Conservation (phyloP, 2,888 invertebrate genomes). For the Rhagonycha fulva region DNA sequence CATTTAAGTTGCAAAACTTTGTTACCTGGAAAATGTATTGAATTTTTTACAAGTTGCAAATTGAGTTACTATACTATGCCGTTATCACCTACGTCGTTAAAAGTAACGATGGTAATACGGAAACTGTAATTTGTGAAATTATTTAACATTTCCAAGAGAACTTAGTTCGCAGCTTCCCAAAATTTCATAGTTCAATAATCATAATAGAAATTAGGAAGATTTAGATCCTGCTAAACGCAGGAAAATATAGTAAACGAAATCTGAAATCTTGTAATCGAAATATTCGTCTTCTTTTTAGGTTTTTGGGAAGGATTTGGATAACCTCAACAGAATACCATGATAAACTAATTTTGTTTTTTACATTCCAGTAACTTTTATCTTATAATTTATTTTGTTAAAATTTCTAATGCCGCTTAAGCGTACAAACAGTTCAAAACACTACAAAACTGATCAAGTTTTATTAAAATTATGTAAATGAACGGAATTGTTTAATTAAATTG, state of each 20-base stretch:
- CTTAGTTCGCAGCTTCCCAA: background rate
- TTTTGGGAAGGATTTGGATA: background rate
- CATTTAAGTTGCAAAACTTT: background rate
- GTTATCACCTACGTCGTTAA: background rate
- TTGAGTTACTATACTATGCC: background rate
- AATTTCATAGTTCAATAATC: background rate
- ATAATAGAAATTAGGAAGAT: background rate
- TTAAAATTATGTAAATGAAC: background rate
- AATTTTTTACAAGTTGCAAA: background rate
- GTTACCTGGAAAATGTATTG: background rate
- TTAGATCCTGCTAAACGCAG: background rate
- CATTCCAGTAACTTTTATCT: background rate
- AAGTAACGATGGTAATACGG: background rate
- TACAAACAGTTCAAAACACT: background rate
- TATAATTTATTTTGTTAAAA: background rate
- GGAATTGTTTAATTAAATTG: background rate
- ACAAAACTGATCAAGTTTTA: background rate
- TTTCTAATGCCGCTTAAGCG: background rate
- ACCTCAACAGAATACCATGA: background rate
- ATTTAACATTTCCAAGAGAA: background rate
- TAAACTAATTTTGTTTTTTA: background rate
- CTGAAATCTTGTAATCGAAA: background rate
- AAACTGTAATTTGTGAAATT: background rate
- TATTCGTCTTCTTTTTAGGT: background rate
- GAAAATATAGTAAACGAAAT: background rate